phyloP scores from a whole-genome alignment of 2,797 vertebrate genomes.

The Philypnodon macrostomus region DNA sequence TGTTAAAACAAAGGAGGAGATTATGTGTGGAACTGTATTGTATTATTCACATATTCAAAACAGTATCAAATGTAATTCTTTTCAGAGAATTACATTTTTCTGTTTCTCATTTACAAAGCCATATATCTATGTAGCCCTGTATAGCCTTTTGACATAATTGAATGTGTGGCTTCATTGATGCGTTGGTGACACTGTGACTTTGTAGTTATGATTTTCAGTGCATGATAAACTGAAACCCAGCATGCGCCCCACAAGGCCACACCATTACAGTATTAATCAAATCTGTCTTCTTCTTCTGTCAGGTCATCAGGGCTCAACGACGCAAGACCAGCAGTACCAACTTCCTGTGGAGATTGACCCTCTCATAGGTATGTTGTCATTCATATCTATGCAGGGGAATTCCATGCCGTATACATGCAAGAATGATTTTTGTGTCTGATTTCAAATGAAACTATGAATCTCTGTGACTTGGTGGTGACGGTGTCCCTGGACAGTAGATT shows the following conservation, averaged over 20 bases:
- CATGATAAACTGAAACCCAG: constrained; percentile 43
- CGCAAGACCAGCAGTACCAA: constrained; percentile 97
- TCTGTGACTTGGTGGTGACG: constrained; percentile 53
- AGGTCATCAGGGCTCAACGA: constrained; percentile 93
- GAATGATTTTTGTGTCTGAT: constrained; percentile 22
- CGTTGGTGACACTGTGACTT: constrained; percentile 43
- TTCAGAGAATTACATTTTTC: constrained; percentile 4
- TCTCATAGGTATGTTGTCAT: constrained; percentile 89
- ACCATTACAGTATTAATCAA: constrained; percentile 63
- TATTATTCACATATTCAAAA: background rate
- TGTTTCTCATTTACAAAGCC: background rate
- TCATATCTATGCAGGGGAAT: constrained; percentile 22
- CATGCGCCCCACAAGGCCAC: constrained; percentile 52
- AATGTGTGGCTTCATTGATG: constrained; percentile 24
- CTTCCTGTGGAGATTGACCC: constrained; percentile 99
- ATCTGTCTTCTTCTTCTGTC: constrained; percentile 78
- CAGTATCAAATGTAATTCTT: background rate
- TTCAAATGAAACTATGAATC: constrained; percentile 37
- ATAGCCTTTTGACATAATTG: constrained; percentile 26
- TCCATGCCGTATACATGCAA: constrained; percentile 35
- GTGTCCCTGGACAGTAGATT: constrained; percentile 90
- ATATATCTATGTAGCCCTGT: constrained; percentile 1
- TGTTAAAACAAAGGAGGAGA: too few relatives aligned
- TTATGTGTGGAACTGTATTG: too few relatives aligned
- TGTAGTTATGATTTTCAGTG: constrained; percentile 49